Conservation (phyloP, 2,888 invertebrate species). For the Petrolisthes cinctipes region DNA sequence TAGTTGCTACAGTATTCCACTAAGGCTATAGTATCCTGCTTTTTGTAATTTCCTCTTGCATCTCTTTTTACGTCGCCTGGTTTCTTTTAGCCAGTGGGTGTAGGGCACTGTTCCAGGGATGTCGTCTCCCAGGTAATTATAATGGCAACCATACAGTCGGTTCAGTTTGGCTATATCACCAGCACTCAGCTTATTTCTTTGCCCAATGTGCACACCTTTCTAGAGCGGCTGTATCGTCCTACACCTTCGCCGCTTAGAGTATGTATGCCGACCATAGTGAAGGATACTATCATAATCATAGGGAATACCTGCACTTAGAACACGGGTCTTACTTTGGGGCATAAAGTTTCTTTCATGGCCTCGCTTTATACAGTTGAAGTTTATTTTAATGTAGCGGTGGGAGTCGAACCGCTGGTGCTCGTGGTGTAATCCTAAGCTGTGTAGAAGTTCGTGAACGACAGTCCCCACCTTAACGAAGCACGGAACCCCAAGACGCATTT, state of each 20-base stretch:
- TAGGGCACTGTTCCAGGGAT: conserved; percentile 21
- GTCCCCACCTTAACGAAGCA: conserved; percentile 28
- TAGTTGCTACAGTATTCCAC: too few species aligned
- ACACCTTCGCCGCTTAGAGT: not conserved
- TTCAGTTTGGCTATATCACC: conserved; percentile 21
- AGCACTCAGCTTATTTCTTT: not conserved
- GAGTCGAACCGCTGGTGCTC: conserved; percentile 70
- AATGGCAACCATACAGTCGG: conserved; percentile 20
- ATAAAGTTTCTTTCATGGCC: not conserved
- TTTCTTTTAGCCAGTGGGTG: not conserved
- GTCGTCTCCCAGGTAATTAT: conserved; percentile 10
- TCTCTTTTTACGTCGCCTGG: too few species aligned
- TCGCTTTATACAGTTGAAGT: not conserved
- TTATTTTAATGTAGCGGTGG: conserved; percentile 68
- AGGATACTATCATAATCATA: conserved; percentile 25
- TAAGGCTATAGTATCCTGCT: too few species aligned
- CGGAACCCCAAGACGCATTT: not conserved
- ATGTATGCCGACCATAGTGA: conserved; percentile 6
- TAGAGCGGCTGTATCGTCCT: not conserved
- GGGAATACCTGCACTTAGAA: not conserved
- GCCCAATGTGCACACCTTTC: not conserved
- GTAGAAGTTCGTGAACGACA: conserved; percentile 70
- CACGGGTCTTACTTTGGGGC: not conserved
- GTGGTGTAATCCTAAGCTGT: conserved; percentile 70
- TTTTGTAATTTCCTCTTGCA: too few species aligned